A percentile compares a stretch with the other conserved stretches of the same genome.
phyloP scores from a whole-genome alignment of 1,140 invertebrate genomes.

The Nilaparvata lugens region DNA sequence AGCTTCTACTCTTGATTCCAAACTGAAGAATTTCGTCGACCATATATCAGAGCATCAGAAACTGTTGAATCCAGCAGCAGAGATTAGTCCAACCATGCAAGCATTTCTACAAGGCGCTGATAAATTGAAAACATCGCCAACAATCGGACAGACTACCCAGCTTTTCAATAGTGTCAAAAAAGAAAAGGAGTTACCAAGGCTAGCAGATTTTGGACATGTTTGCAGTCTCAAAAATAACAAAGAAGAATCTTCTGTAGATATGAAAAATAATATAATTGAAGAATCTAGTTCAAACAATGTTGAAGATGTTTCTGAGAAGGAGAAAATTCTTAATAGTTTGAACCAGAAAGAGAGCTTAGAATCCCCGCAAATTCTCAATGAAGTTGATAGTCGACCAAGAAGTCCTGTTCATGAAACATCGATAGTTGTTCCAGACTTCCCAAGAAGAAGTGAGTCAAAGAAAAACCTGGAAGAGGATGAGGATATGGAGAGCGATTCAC shows the following conservation, averaged over 20 bases:
- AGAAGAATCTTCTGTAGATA: constrained; percentile 6
- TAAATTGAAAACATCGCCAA: constrained; percentile 34
- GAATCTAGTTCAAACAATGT: constrained; percentile 6
- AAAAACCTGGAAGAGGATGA: constrained; percentile 35
- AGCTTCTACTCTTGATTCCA: constrained; percentile 70
- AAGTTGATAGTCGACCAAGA: constrained; percentile 38
- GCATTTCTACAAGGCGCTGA: constrained; percentile 50
- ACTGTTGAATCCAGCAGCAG: constrained; percentile 65
- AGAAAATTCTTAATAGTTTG: constrained; percentile 7
- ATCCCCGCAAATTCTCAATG: constrained; percentile 24
- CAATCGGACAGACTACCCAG: constrained; percentile 15
- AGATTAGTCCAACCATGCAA: constrained; percentile 65
- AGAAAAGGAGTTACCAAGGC: constrained; percentile 25
- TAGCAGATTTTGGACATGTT: constrained; percentile 28
- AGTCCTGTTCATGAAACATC: constrained; percentile 51
- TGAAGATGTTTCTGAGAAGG: neutral
- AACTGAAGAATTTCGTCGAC: constrained; percentile 69
- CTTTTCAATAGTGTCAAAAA: constrained; percentile 15
- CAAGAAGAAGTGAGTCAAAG: constrained; percentile 36
- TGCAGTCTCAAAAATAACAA: constrained; percentile 25
- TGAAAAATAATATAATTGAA: constrained; percentile 4
- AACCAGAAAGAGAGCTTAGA: constrained; percentile 11
- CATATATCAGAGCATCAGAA: constrained; percentile 85
- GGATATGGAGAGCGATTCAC: constrained; percentile 51
- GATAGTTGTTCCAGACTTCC: constrained; percentile 52